phyloP scores from a whole-genome alignment of 2,888 invertebrate genomes.

The Cartodere bifasciata region DNA sequence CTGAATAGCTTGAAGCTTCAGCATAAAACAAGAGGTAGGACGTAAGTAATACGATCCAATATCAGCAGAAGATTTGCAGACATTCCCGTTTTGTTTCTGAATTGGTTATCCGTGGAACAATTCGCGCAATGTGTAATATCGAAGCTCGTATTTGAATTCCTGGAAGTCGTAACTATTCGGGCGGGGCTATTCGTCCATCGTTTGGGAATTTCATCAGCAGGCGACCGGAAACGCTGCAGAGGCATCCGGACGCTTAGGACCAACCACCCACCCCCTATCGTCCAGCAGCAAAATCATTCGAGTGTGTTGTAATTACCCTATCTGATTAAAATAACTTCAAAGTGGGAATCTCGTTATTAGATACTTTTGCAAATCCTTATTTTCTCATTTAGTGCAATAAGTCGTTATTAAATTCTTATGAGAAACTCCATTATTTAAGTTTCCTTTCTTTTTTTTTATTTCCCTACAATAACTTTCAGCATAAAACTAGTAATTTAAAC shows the following conservation, averaged over 20 bases:
- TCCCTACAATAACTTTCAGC: too few relatives aligned
- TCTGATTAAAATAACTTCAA: conserved; percentile 34
- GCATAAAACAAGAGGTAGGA: too few relatives aligned
- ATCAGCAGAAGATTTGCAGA: too few relatives aligned
- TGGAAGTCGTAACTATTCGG: conserved; percentile 36
- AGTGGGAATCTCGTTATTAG: conserved; percentile 34
- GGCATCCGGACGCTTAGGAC: conserved; percentile 41
- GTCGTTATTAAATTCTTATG: too few relatives aligned
- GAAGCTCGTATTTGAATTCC: conserved; percentile 33
- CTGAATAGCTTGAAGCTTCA: too few relatives aligned
- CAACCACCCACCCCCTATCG: conserved; percentile 26
- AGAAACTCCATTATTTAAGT: too few relatives aligned
- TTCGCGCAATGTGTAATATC: conserved; percentile 35
- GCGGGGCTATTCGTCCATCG: conserved; percentile 28
- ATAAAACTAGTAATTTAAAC: too few relatives aligned
- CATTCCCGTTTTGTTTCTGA: too few relatives aligned
- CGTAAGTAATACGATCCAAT: too few relatives aligned
- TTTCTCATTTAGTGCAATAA: too few relatives aligned
- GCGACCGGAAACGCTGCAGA: conserved; percentile 50
- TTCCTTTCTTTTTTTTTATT: too few relatives aligned
- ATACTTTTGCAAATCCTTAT: too few relatives aligned
- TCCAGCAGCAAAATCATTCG: conserved; percentile 28
- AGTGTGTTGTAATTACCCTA: conserved; percentile 33
- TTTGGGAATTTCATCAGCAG: conserved; percentile 42
- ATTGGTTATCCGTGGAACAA: conserved; percentile 21